These are phyloP conservation scores for Meloidogyne hapla DNA, from an alignment of 1,140 invertebrate species.

Conservation along the genomic window DNA sequence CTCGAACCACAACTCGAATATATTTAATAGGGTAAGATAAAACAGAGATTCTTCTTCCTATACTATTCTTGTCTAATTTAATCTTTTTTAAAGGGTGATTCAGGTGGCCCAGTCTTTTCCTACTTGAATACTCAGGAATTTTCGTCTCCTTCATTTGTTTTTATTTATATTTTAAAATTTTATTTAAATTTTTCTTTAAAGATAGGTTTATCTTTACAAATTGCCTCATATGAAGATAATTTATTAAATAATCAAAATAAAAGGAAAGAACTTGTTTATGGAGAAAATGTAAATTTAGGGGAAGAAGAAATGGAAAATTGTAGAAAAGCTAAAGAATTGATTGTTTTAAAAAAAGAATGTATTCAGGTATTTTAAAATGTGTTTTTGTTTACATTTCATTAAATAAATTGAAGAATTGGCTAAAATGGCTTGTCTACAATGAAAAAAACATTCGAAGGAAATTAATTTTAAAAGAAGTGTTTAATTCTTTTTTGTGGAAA, in stretches of 20 bases:
- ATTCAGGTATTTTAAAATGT: neutral
- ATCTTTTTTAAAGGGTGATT: neutral
- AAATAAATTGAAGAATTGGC: neutral
- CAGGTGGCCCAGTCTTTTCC: neutral
- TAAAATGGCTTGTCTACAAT: neutral
- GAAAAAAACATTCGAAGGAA: neutral
- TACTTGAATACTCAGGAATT: neutral
- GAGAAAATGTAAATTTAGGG: neutral
- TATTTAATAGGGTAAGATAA: too few species aligned
- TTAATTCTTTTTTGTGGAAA: neutral
- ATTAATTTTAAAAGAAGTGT: neutral
- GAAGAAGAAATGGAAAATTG: neutral
- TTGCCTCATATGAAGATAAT: neutral
- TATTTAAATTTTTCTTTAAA: neutral
- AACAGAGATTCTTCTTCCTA: too few species aligned
- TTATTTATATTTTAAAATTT: too few species aligned
- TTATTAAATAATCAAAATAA: neutral
- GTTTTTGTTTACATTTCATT: too few species aligned
- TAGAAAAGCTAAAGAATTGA: constrained; percentile 5
- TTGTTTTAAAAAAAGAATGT: neutral
- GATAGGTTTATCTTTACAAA: neutral
- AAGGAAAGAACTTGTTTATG: neutral
- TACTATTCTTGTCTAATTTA: too few species aligned
- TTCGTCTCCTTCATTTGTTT: neutral
- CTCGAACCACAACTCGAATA: too few species aligned